phyloP scores from a whole-genome alignment of 2,888 invertebrate genomes.

The Hanleya hanleyi region DNA sequence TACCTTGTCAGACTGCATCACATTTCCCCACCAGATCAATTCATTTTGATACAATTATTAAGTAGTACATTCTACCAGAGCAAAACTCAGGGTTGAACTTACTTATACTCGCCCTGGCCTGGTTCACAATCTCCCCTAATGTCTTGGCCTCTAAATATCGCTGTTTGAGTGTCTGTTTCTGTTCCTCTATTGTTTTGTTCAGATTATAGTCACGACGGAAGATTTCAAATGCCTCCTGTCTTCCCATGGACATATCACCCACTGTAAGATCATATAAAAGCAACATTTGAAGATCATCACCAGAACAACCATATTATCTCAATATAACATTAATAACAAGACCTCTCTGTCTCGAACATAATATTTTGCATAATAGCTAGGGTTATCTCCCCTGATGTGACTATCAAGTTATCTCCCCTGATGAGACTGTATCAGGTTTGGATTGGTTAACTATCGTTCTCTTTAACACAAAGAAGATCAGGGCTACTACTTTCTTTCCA shows the following conservation, averaged over 20 bases:
- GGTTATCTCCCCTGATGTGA: too few species aligned
- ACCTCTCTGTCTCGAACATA: too few species aligned
- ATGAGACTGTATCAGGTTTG: too few species aligned
- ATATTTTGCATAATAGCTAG: too few species aligned
- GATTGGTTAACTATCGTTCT: too few species aligned
- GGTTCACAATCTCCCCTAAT: slow-evolving; percentile 70
- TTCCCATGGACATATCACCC: slow-evolving; percentile 71
- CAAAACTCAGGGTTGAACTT: slow-evolving; percentile 33
- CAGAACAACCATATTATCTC: too few species aligned
- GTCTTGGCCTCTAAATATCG: slow-evolving; percentile 70
- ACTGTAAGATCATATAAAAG: slow-evolving; percentile 49
- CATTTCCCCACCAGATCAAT: neutral
- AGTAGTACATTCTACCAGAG: neutral
- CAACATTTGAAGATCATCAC: neutral
- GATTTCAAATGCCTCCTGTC: slow-evolving; percentile 73
- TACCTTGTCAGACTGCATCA: neutral
- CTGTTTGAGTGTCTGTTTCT: slow-evolving; percentile 67
- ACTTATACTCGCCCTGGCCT: slow-evolving; percentile 67
- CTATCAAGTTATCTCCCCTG: too few species aligned
- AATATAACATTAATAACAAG: too few species aligned
- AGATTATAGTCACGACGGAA: slow-evolving; percentile 69
- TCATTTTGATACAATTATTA: neutral
- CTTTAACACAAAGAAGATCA: too few species aligned
- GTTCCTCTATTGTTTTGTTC: slow-evolving; percentile 66
- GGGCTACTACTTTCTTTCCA: too few species aligned